phyloP scores from a whole-genome alignment of 2,888 invertebrate species.

The Nymphalis c-album region DNA sequence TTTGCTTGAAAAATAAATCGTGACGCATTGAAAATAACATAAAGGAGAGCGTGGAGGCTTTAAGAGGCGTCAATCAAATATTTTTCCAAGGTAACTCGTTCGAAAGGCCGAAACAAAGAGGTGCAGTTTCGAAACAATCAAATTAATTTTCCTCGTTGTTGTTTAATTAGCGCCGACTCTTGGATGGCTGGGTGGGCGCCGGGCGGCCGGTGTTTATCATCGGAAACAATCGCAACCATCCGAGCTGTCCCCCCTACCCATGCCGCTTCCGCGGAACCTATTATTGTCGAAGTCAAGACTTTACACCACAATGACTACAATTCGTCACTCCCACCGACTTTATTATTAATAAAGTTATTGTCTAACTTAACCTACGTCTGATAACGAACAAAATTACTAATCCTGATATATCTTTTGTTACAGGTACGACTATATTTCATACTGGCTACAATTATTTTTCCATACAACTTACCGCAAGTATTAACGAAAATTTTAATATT shows the following conservation, averaged over 20 bases:
- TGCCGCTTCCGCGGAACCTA: constrained; percentile 68
- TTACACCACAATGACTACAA: constrained; percentile 75
- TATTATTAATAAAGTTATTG: constrained; percentile 75
- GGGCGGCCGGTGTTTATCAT: constrained; percentile 78
- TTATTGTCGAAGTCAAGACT: constrained; percentile 79
- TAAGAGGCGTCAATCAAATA: constrained; percentile 59
- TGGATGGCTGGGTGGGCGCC: constrained; percentile 68
- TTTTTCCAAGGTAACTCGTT: constrained; percentile 72
- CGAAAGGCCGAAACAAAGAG: constrained; percentile 69
- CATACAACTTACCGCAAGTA: constrained; percentile 39
- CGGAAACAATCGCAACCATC: constrained; percentile 70
- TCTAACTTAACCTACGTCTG: constrained; percentile 68
- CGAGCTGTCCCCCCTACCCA: constrained; percentile 48
- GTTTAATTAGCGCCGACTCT: constrained; percentile 79
- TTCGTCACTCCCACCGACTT: constrained; percentile 75
- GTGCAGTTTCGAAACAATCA: constrained; percentile 77
- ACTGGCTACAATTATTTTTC: constrained; percentile 21
- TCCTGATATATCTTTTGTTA: constrained; percentile 69
- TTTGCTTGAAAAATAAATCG: constrained; percentile 51
- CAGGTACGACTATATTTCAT: constrained; percentile 58
- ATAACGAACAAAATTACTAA: constrained; percentile 47
- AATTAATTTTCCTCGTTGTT: constrained; percentile 80
- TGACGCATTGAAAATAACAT: constrained; percentile 52
- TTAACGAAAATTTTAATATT: constrained; percentile 15
- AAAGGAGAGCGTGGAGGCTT: constrained; percentile 43